Evolutionary conservation across 1,140 invertebrate species (phyloP), one percentile per base, ranked within the genome.

Genomic region (Ips nitidus): DNA sequence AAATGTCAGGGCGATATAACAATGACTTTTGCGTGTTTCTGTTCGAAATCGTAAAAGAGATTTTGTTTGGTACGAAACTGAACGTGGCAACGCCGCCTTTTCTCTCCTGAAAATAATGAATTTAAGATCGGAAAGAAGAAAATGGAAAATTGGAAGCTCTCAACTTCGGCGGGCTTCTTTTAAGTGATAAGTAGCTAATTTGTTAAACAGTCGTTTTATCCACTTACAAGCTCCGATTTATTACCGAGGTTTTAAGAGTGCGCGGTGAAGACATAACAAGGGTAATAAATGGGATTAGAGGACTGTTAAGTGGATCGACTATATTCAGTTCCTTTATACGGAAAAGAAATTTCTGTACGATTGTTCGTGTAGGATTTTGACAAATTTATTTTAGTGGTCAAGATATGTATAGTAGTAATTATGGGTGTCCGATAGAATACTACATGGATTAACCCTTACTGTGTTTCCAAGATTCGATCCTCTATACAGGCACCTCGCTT

Each of bases 161-260:
- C 47, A 39, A 36, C 41, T 52, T 66, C 64, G 52, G 39, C 64
- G 52, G 56, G 43, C 40, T 58, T 66, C 64, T 66, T 66, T 66
- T 53, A 66, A 66, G 64, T 66, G 64, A 66, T 66, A 66, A 66
- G 64, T 53, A 43, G 64, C 64, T 66, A 66, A 66, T 66, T 66
- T 66, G 64, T 66, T 66, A 66, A 66, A 66, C 39, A 66, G 64
- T 22, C 64, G 64, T 43, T 66, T 66, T 50, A 66, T 66, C 64
- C 64, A 66, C 64, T 66, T 66, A 66, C 42, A 66, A 47, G 41
- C 6, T 7, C 55, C 45, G 41, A 66, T 66, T 66, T 66, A 66
- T 66, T 66, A 50, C 64, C 50, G 64, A 66, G 64, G 56, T 52
- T 56, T 66, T 66, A 66, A 66, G 41, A 57, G 64, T 57, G 56